Evolutionary conservation across 2,888 invertebrate genomes (phyloP), one percentile per base, ranked within the genome.

Genomic region (Dichetophora obliterata): DNA sequence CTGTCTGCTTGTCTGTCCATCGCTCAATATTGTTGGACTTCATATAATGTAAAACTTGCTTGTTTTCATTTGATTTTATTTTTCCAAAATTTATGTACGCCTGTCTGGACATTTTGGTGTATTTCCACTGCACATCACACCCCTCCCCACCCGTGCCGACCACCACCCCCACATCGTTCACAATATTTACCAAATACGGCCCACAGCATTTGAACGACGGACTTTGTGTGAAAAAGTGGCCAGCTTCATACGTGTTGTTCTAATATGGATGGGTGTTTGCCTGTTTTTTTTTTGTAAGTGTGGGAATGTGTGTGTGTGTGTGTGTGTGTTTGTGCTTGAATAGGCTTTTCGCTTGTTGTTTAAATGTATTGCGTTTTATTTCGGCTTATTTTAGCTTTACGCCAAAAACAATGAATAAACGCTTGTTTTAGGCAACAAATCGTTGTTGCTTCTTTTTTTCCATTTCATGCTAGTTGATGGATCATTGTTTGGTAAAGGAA

Each of bases 341-440:
- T n/a, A 16, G 16, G 14, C 1, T 27, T 48, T 2, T 43, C 48
- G 19, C 5, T 22, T n/a, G 65, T 37, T 31, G 65, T n/a, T 22
- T n/a, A 19, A 19, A 37, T 22, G 65, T n/a, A 19, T 37, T 16
- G 37, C 24, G 66, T 48, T 43, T 48, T 66, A 22, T 48, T 66
- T 19, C 19, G 19, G 43, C 43, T 66, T 22, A 48, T 54, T n/a
- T 43, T 43, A 54, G 54, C 19, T n/a, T 54, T 54, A 19, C 66
- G 66, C 24, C 22, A 43, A 37, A 66, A 66, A 66, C 66, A 66
- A 66, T 66, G 66, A 66, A 66, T 66, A 66, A 66, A 66, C n/a
- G 24, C 66, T 19, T 34, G 9, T 16, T 66, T 66, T 66, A 43
- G 43, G 66, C 37, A 34, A 19, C 22, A 66, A 66, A 66, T 66